Conservation (phyloP, 2,888 invertebrate species). For the Chelonus formosanus region DNA sequence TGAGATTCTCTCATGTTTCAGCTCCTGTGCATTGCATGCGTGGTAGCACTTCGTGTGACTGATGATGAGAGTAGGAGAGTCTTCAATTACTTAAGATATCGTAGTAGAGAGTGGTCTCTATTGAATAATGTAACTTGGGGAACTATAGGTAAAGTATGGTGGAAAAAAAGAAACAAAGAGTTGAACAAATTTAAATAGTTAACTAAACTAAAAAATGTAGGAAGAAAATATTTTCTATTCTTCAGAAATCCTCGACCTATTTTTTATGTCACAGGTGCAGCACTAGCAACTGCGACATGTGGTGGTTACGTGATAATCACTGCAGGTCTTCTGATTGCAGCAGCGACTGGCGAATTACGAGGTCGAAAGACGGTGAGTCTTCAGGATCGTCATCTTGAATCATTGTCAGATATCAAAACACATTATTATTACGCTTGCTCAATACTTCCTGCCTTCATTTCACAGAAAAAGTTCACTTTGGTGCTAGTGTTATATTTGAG, state of each 20-base stretch:
- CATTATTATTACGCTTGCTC: background rate
- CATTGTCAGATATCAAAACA: background rate
- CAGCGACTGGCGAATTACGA: slow-evolving; percentile 72
- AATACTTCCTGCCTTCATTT: background rate
- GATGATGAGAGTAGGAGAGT: slow-evolving; percentile 77
- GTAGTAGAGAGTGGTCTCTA: slow-evolving; percentile 79
- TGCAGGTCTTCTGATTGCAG: slow-evolving; percentile 73
- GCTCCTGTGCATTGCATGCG: slow-evolving; percentile 74
- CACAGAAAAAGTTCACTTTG: too few species aligned
- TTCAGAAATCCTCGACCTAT: slow-evolving; percentile 23
- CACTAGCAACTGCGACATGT: slow-evolving; percentile 62
- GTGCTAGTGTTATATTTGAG: too few species aligned
- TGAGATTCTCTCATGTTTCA: slow-evolving; percentile 56
- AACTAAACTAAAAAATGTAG: slow-evolving; percentile 4
- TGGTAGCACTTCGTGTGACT: slow-evolving; percentile 76
- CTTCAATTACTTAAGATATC: slow-evolving; percentile 75
- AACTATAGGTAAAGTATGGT: slow-evolving; percentile 67
- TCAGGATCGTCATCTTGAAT: slow-evolving; percentile 11
- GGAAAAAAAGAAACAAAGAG: slow-evolving; percentile 8
- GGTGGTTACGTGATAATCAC: slow-evolving; percentile 77
- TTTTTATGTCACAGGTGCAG: slow-evolving; percentile 55
- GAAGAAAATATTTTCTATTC: slow-evolving; percentile 1
- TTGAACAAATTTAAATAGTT: background rate
- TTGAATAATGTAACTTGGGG: slow-evolving; percentile 80
- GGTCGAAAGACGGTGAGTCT: slow-evolving; percentile 68